Base-by-base conservation (phyloP, 2,888 invertebrate species). In the Rhagonycha lutea region DNA sequence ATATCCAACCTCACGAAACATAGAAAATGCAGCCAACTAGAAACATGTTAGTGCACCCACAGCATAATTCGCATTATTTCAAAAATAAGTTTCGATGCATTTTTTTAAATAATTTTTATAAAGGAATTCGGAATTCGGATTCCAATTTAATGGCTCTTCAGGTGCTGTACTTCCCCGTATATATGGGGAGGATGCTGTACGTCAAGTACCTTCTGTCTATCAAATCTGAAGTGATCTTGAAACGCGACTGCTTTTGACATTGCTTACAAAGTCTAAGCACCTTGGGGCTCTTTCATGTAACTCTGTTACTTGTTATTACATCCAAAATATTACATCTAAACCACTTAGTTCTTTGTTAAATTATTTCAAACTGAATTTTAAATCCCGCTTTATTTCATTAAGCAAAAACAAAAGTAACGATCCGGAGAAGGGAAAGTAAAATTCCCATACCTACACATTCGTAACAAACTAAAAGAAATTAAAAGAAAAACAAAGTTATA, bases 221-320 rank as follows among this genome's bases (percentile, higher is more conserved):
- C 78, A 79, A 80, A 79, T 77, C 71, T 71, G 32, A 65, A 80
- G 79, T 71, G 74, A 73, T 76, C 79, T 79, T 74, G 73, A 78
- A 80, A 76, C 73, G 73, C 79, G 78, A 78, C 79, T 80, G 79
- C 78, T 78, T 80, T 79, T 79, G 77, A 80, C 78, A 76, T 79
- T 70, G 63, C 63, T 75, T 77, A 74, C 76, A 69, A 61, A 72
- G 77, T 75, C 69, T 70, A 72, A 74, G 73, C 74, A 75, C 78
- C 77, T 77, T 61, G 69, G 77, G 74, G 75, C 65, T 73, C 65
- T 76, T 75, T 72, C n/a, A 47, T 69, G 70, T 62, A 63, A 61
- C 72, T 61, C 69, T 68, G 70, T 73, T 71, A 71, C 75, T 78
- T 73, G 73, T 73, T 75, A 75, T 78, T 75, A 68, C 72, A 61